Percentiles rank a stretch among this genome's conserved stretches.
phyloP scores from a whole-genome alignment of 2,888 invertebrate genomes.

The Drosophila meridionalis region DNA sequence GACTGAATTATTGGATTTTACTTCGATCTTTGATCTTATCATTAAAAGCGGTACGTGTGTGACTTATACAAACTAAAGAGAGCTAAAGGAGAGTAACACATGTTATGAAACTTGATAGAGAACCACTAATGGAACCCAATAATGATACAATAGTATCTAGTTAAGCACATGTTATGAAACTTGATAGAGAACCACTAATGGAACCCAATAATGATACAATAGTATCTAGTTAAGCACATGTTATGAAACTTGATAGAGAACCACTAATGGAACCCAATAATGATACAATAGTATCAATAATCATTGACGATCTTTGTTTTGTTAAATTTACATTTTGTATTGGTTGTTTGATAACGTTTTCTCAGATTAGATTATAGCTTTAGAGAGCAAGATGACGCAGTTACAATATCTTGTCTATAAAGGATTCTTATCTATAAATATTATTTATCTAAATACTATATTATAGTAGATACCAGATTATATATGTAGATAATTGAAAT shows the following conservation, averaged over 20 bases:
- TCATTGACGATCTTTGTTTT: not conserved
- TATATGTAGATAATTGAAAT: not conserved
- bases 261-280: not conserved
- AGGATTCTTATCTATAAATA: not conserved
- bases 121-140: not conserved
- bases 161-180: slow-evolving; percentile 3
- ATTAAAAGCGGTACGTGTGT: slow-evolving; percentile 68
- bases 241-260: not conserved
- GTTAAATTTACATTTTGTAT: slow-evolving; percentile 8
- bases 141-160: not conserved
- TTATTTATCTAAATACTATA: not conserved
- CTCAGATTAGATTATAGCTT: slow-evolving; percentile 10
- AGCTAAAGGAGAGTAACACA: not conserved
- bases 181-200: not conserved
- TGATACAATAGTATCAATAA: not conserved
- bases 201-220: not conserved
- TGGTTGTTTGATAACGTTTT: not conserved
- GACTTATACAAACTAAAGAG: not conserved
- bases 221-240: slow-evolving; percentile 2
- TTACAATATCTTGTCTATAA: not conserved
- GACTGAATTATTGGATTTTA: slow-evolving; percentile 70
- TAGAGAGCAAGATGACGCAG: not conserved
- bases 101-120: not conserved
- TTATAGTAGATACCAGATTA: not conserved
- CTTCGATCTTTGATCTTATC: slow-evolving; percentile 77